Percentiles rank a stretch among this genome's conserved stretches.
These are phyloP conservation scores for Agrochola lota DNA, from an alignment of 2,888 invertebrate species.

Conservation along the genomic window DNA sequence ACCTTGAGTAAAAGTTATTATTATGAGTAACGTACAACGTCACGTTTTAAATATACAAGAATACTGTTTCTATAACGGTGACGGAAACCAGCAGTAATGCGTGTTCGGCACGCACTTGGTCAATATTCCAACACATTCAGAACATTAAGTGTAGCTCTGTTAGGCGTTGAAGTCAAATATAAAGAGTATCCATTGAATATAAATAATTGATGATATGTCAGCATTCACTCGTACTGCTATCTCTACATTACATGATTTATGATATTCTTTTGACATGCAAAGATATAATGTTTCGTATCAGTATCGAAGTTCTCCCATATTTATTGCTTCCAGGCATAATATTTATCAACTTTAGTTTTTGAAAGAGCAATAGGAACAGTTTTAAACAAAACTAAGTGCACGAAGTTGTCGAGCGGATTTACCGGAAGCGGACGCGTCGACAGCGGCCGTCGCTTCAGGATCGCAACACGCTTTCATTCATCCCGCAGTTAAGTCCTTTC, in stretches of 20 bases:
- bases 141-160: constrained; percentile 32
- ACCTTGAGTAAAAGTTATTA: constrained; percentile 24
- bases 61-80: constrained; percentile 31
- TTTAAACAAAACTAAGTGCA: constrained; percentile 88
- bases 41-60: constrained; percentile 34
- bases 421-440: constrained; percentile 89
- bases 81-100: constrained; percentile 38
- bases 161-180: constrained; percentile 52
- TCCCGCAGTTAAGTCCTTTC: constrained; percentile 86
- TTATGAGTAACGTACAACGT: constrained; percentile 20
- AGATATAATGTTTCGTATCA: constrained; percentile 52
- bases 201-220: constrained; percentile 62
- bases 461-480: constrained; percentile 90
- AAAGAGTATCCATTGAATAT: constrained; percentile 54
- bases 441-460: constrained; percentile 89
- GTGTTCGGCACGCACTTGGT: constrained; percentile 48
- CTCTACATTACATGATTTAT: constrained; percentile 61
- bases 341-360: constrained; percentile 63
- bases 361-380: constrained; percentile 74
- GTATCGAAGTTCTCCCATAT: constrained; percentile 43
- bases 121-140: constrained; percentile 45
- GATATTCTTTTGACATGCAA: constrained; percentile 64
- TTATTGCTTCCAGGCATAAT: constrained; percentile 50
- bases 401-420: constrained; percentile 89
- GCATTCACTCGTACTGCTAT: constrained; percentile 52